Base-by-base conservation (phyloP, 2,797 vertebrate genomes). In the Sphenodon punctatus region DNA sequence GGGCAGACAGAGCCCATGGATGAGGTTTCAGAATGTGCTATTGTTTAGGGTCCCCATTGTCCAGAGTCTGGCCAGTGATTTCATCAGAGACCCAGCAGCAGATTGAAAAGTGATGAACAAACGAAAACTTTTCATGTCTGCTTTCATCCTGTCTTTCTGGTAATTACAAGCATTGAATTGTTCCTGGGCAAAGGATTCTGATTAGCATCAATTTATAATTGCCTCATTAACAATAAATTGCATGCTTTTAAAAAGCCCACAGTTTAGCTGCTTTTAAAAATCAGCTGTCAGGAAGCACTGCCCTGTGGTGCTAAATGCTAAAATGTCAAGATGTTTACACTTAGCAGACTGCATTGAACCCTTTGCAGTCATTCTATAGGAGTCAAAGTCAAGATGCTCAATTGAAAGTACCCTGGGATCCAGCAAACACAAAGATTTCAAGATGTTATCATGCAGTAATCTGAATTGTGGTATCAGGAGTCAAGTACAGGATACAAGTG, bases 31-130 rank as follows among this genome's bases (percentile, higher is more conserved):
- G 67, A 83, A 63, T 51, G 85, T 67, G 22, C 69, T 53, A 17
- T 82, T 87, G 83, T 90, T 85, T 71, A 74, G 66, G 32, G 10
- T 58, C 64, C 55, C 82, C 51, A 55, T 65, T 75, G 82, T 78
- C 22, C 39, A 82, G 80, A 68, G 65, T n/a, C 80, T 46, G 53
- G 65, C 41, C 74, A 75, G 75, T 67, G 55, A 68, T 76, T 89
- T 71, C 60, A 69, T 11, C 65, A 73, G 84, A 75, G 63, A 74
- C 49, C 11, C 14, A 23, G 30, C 53, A n/a, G 25, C 30, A 60
- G 30, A 82, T 71, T 88, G 75, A 59, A 86, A 89, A 89, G 78
- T 85, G 86, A 86, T 90, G 88, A 83, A 78, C 66, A 63, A 63
- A 64, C 56, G 48, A 25, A 87, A 89, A 78, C 77, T 78, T 84